Conservation (phyloP, 2,797 vertebrate genomes). For the Poeciliopsis paucimaculata region DNA sequence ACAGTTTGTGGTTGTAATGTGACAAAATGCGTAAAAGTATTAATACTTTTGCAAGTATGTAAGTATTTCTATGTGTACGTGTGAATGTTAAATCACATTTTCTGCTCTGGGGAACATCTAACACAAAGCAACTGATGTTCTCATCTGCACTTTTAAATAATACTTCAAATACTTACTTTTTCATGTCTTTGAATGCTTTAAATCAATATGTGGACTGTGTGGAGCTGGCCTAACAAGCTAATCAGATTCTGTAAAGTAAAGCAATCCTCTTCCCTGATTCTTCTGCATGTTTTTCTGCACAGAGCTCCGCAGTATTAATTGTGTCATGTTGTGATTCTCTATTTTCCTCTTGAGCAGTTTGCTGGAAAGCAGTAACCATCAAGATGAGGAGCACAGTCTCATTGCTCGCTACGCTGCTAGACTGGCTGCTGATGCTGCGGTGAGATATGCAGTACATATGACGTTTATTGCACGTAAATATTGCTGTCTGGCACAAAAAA, state of each 20-base stretch:
- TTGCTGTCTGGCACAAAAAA: constrained; percentile 32
- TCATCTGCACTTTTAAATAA: constrained; percentile 21
- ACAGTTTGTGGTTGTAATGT: background rate
- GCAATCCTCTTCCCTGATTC: constrained; percentile 15
- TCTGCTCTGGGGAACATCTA: constrained; percentile 5
- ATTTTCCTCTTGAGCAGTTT: constrained; percentile 80
- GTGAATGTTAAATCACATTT: constrained; percentile 15
- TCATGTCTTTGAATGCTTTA: constrained; percentile 37
- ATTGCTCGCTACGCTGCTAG: constrained; percentile 98
- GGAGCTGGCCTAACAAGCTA: constrained; percentile 33
- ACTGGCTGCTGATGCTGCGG: constrained; percentile 93
- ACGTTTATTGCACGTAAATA: constrained; percentile 46
- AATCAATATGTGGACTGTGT: constrained; percentile 17
- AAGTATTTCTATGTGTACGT: constrained; percentile 12
- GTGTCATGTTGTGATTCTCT: constrained; percentile 54
- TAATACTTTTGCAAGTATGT: background rate
- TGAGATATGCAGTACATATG: constrained; percentile 79
- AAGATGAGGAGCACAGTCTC: constrained; percentile 97
- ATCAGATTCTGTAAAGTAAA: constrained; percentile 34
- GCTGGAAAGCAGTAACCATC: constrained; percentile 91
- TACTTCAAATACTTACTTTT: constrained; percentile 20
- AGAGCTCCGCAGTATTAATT: constrained; percentile 20
- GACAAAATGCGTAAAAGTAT: background rate
- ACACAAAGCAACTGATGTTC: constrained; percentile 13
- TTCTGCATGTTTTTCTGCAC: constrained; percentile 16